A percentile compares a stretch with the other conserved stretches of the same genome.
These are phyloP conservation scores for Australoheros facetus DNA, from an alignment of 2,797 vertebrate species.

Conservation along the genomic window DNA sequence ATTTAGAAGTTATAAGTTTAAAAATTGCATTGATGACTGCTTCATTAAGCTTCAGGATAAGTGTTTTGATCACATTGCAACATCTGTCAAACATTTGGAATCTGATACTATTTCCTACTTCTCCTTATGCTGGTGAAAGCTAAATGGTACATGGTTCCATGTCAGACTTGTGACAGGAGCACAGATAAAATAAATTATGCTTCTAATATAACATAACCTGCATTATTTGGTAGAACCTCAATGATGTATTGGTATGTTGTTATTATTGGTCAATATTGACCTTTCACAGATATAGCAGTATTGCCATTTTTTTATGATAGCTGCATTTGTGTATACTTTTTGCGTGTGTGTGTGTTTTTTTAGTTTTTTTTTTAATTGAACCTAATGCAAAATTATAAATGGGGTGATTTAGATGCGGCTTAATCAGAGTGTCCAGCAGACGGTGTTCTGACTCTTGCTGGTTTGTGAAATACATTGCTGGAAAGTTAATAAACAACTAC, in stretches of 20 bases:
- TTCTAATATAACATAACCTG: not conserved
- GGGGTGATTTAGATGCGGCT: not conserved
- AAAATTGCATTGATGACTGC: not conserved
- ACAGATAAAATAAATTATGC: not conserved
- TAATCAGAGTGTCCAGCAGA: not conserved
- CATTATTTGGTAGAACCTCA: not conserved
- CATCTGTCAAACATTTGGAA: too few species aligned
- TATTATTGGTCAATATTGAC: too few species aligned
- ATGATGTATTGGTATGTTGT: not conserved
- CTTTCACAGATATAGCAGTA: too few species aligned
- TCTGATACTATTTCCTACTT: too few species aligned
- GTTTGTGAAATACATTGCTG: not conserved
- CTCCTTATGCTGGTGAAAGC: not conserved
- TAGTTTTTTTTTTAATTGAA: too few species aligned
- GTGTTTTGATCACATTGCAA: not conserved
- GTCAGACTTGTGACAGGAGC: not conserved
- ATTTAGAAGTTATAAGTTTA: slow-evolving; percentile 7
- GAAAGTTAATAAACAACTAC: rapidly evolving
- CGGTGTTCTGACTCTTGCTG: not conserved
- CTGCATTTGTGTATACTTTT: too few species aligned
- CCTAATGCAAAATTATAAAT: not conserved
- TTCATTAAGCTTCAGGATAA: not conserved
- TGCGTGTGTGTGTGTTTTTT: too few species aligned
- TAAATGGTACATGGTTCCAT: not conserved
- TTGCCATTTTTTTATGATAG: too few species aligned